These are phyloP conservation scores for Musca vetustissima DNA, from an alignment of 1,140 invertebrate species.

Conservation along the genomic window DNA sequence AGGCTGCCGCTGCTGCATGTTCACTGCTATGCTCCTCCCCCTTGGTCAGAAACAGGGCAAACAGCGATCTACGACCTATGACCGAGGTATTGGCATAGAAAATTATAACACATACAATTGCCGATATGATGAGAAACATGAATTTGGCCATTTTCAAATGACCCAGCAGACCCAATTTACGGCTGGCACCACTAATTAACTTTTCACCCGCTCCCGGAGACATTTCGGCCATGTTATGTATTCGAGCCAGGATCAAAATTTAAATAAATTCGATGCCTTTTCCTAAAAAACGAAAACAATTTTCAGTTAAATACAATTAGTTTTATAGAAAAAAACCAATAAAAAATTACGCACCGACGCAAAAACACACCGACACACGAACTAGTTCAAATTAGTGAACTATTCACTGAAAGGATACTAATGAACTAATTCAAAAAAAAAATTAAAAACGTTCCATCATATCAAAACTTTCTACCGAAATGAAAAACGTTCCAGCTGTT, in stretches of 20 bases:
- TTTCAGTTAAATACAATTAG: no score
- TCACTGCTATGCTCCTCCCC: not conserved
- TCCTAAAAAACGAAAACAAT: no score
- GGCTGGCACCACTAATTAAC: slow-evolving; percentile 11
- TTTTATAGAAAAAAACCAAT: no score
- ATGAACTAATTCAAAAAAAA: no score
- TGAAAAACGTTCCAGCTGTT: no score
- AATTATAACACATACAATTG: slow-evolving; percentile 10
- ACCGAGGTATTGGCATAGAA: slow-evolving; percentile 15
- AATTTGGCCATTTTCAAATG: slow-evolving; percentile 18
- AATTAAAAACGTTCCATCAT: no score
- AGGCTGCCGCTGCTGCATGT: not conserved
- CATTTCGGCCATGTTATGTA: slow-evolving; percentile 16
- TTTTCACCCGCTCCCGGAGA: slow-evolving; percentile 16
- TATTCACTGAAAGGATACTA: no score
- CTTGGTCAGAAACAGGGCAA: not conserved
- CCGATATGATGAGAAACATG: slow-evolving; percentile 17
- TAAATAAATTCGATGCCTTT: slow-evolving; percentile 4
- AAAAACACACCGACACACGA: no score
- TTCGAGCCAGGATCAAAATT: not conserved
- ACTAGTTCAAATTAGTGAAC: no score
- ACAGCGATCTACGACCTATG: slow-evolving; percentile 9
- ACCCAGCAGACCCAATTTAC: not conserved
- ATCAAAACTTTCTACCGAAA: no score
- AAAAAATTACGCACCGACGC: no score